Percentiles rank a stretch among this genome's conserved stretches.
These are phyloP conservation scores for Pammene aurita DNA, from an alignment of 2,888 invertebrate genomes.

Conservation along the genomic window DNA sequence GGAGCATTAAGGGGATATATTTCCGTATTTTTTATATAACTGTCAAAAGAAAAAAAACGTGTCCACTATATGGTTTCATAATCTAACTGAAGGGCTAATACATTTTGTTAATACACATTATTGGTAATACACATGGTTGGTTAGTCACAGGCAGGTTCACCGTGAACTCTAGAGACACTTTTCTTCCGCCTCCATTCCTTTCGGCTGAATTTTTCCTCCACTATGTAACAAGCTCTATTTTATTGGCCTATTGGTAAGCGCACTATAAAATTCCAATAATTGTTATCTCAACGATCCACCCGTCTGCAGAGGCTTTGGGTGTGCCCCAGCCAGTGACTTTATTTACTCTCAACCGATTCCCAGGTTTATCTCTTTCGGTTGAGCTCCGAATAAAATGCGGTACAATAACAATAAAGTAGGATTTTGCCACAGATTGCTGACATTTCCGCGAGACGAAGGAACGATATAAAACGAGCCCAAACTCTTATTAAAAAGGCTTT, in stretches of 20 bases:
- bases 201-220: constrained; percentile 45
- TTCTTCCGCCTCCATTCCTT: constrained; percentile 28
- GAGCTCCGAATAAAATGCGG: constrained; percentile 73
- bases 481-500: constrained; percentile 77
- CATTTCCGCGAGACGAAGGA: constrained; percentile 73
- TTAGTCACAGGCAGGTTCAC: neutral
- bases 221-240: constrained; percentile 45
- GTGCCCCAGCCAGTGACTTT: constrained; percentile 61
- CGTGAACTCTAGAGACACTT: neutral
- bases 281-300: constrained; percentile 69
- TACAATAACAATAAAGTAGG: constrained; percentile 79
- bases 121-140: neutral
- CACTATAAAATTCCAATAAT: constrained; percentile 69
- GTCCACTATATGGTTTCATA: too few relatives aligned
- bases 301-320: constrained; percentile 55
- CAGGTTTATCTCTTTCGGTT: constrained; percentile 71
- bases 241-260: constrained; percentile 57
- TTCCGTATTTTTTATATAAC: too few relatives aligned
- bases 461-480: constrained; percentile 65
- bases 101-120: too few relatives aligned
- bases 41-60: too few relatives aligned
- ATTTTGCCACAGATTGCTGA: constrained; percentile 77
- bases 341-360: constrained; percentile 73
- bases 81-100: too few relatives aligned
- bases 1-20: too few relatives aligned